Conservation (phyloP, 2,888 invertebrate genomes). For the Helleia helle region DNA sequence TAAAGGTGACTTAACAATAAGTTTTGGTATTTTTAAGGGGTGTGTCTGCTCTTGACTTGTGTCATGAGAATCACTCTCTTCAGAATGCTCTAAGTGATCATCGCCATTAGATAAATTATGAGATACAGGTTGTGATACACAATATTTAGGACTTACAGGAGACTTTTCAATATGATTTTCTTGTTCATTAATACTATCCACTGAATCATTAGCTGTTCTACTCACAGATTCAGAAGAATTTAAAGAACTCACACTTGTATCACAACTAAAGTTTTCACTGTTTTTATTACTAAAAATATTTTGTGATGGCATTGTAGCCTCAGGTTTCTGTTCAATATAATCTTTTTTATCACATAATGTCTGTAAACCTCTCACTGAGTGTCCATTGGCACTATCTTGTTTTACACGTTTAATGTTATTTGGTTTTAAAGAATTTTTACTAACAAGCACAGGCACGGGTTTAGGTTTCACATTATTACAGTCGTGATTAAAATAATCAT, state of each 20-base stretch:
- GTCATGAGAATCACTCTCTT: conserved; percentile 45
- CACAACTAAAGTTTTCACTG: conserved; percentile 36
- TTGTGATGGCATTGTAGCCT: conserved; percentile 34
- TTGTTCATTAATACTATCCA: conserved; percentile 42
- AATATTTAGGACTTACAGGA: conserved; percentile 28
- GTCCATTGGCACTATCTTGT: conserved; percentile 45
- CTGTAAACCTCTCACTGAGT: conserved; percentile 24
- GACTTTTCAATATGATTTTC: conserved; percentile 36
- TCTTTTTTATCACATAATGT: conserved; percentile 39
- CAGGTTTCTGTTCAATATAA: conserved; percentile 35
- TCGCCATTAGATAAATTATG: conserved; percentile 43
- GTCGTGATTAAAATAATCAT: conserved; percentile 83
- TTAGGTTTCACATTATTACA: conserved; percentile 73
- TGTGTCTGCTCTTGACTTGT: conserved; percentile 34
- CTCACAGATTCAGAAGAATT: conserved; percentile 32
- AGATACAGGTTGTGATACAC: conserved; percentile 22
- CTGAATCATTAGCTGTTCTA: conserved; percentile 41
- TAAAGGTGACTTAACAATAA: conserved; percentile 31
- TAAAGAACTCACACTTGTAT: conserved; percentile 41
- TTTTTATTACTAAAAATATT: conserved; percentile 24
- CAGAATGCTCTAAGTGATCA: conserved; percentile 45
- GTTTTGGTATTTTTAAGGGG: conserved; percentile 23
- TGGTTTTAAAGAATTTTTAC: conserved; percentile 52
- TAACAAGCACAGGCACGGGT: conserved; percentile 65
- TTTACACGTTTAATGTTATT: conserved; percentile 41